Evolutionary conservation across 2,888 invertebrate species (phyloP), one percentile per base, ranked within the genome.

Genomic region (Cenopis cana): DNA sequence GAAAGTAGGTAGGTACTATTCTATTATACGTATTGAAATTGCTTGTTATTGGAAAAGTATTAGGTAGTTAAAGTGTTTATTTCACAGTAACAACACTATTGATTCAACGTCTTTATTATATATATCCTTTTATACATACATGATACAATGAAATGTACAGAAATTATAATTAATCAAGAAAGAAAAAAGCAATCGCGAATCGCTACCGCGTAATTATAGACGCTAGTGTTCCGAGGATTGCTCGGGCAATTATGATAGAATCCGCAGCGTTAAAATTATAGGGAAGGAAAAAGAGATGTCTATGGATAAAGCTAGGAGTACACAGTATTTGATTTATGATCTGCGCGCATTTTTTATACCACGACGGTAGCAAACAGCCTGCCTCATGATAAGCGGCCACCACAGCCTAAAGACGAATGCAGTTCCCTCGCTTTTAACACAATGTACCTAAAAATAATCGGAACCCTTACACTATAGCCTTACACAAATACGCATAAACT

Each of bases 141-240:
- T n/a, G n/a, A n/a, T n/a, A n/a, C n/a, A 17, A 52, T 14, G n/a
- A 66, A 46, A 57, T 38, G 12, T 14, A 46, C 38, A 66, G 12
- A 46, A 65, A 54, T 50, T 41, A 54, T 59, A 60, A 71, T 71
- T 50, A 61, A 55, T 14, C 14, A 6, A 29, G 14, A 18, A 61
- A n/a, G 38, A 71, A 65, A 70, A 67, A 59, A 46, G n/a, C n/a
- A 65, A 57, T 65, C 66, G 12, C 46, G 41, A 64, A 41, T 52
- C 65, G 71, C 71, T 71, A 71, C 71, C 36, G 49, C 49, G 55
- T 71, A 71, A 71, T 71, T 71, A 61, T 18, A 61, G 65, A 24
- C 33, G 20, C 55, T 29, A 55, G 66, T 70, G 66, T 61, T 49
- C 61, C 67, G 49, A 49, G 55, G 17, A 50, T 20, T 36, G 60